Percentiles rank a stretch among this genome's conserved stretches.
phyloP scores from a whole-genome alignment of 2,113 vertebrate genomes.

The Pholis gunnellus region DNA sequence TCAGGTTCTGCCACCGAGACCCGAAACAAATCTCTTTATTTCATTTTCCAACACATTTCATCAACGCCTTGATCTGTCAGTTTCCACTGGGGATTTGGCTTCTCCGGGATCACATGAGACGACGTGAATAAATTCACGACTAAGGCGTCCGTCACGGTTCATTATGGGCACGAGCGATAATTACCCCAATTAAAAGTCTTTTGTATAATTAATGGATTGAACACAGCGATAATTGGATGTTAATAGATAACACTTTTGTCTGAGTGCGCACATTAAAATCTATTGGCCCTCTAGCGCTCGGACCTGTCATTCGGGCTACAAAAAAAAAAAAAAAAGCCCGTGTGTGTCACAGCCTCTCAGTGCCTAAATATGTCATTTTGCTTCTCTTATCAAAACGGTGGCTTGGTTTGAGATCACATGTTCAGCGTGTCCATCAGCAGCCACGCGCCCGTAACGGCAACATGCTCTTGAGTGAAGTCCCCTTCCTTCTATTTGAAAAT shows the following conservation, averaged over 20 bases:
- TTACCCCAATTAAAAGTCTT: slow-evolving; percentile 97
- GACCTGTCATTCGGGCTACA: slow-evolving; percentile 22
- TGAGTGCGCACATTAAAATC: slow-evolving; percentile 71
- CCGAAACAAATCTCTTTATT: slow-evolving; percentile 65
- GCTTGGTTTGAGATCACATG: neutral
- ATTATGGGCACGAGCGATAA: slow-evolving; percentile 93
- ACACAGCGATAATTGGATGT: slow-evolving; percentile 96
- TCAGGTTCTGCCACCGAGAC: slow-evolving; percentile 51
- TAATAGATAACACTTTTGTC: slow-evolving; percentile 97
- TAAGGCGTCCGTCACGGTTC: slow-evolving; percentile 90
- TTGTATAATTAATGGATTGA: slow-evolving; percentile 98
- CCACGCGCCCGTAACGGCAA: neutral
- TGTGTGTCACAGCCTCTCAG: too few relatives aligned
- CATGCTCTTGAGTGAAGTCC: neutral
- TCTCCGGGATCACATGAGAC: slow-evolving; percentile 81
- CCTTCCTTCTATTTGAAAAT: neutral
- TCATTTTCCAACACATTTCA: slow-evolving; percentile 69
- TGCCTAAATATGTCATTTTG: neutral
- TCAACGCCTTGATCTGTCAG: slow-evolving; percentile 67
- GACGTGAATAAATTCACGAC: slow-evolving; percentile 87
- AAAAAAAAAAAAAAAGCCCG: too few relatives aligned
- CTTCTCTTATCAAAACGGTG: neutral
- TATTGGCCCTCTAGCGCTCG: slow-evolving; percentile 52
- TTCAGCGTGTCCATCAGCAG: neutral
- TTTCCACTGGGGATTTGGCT: slow-evolving; percentile 80